A percentile compares a stretch with the other conserved stretches of the same genome.
phyloP scores from a whole-genome alignment of 1,140 invertebrate species.

The Adoxophyes honmai region DNA sequence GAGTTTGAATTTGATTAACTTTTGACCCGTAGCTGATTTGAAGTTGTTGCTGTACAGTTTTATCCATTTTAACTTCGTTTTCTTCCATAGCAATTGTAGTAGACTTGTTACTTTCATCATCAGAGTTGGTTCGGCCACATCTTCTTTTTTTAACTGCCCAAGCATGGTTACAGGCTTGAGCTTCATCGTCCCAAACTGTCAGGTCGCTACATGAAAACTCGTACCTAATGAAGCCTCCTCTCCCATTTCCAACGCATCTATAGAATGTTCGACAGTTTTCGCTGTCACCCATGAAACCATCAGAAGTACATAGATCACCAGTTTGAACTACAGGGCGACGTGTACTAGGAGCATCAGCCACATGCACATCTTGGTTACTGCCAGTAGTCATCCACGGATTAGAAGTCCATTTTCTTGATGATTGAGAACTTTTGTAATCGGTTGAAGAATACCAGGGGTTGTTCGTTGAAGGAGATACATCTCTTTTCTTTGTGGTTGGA shows the following conservation, averaged over 20 bases:
- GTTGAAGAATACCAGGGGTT: conserved; percentile 1
- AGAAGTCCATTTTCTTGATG: conserved; percentile 3
- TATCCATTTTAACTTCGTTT: conserved; percentile 8
- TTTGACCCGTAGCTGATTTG: conserved; percentile 32
- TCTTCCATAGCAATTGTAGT: conserved; percentile 16
- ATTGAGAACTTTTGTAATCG: conserved; percentile 10
- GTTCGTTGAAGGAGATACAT: conserved; percentile 6
- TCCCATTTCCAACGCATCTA: conserved; percentile 83
- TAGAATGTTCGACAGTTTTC: conserved; percentile 87
- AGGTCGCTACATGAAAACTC: conserved; percentile 84
- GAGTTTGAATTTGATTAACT: conserved; percentile 30
- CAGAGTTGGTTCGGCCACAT: conserved; percentile 34
- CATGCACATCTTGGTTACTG: not conserved
- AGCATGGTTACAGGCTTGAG: conserved; percentile 82
- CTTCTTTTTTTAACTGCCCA: conserved; percentile 74
- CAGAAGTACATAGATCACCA: conserved; percentile 46
- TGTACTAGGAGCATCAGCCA: not conserved
- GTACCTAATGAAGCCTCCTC: conserved; percentile 79
- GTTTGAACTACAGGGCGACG: conserved; percentile 18
- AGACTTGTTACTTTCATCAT: conserved; percentile 17
- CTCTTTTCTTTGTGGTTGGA: not conserved
- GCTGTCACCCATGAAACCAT: conserved; percentile 84
- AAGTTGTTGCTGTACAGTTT: conserved; percentile 28
- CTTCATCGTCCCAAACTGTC: conserved; percentile 84
- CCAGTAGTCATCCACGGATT: not conserved